Evolutionary conservation across 2,888 invertebrate genomes (phyloP).

Genomic region (Axea sp.): DNA sequence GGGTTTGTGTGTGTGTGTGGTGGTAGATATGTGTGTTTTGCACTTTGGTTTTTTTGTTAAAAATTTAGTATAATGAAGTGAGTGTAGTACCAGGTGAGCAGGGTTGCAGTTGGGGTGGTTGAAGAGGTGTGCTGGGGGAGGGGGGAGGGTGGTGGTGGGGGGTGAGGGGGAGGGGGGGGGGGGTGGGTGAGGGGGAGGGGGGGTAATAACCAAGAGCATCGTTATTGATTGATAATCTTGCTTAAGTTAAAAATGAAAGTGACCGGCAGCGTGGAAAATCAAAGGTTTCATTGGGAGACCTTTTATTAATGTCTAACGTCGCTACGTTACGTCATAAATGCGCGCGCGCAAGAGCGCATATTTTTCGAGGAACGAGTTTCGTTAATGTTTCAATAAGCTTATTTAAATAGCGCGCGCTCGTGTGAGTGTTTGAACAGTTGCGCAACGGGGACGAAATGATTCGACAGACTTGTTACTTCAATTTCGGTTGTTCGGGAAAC

Average conservation of each 20-base stretch:
- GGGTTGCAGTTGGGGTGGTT: too few species aligned
- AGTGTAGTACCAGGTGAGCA: too few species aligned
- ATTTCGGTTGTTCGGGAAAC: not conserved
- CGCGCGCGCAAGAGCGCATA: constrained; percentile 2
- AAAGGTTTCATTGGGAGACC: constrained; percentile 44
- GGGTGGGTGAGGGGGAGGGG: too few species aligned
- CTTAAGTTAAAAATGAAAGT: constrained; percentile 38
- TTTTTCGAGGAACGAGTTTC: constrained; percentile 37
- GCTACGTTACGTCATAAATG: constrained; percentile 27
- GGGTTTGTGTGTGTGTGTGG: too few species aligned
- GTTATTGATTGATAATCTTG: constrained; percentile 46
- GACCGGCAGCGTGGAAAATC: constrained; percentile 37
- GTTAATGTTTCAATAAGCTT: constrained; percentile 39
- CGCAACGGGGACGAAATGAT: constrained; percentile 11
- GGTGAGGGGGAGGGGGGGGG: too few species aligned
- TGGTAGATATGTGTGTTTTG: too few species aligned
- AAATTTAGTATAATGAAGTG: too few species aligned
- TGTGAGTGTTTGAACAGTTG: constrained; percentile 3
- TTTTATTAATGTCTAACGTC: constrained; percentile 51
- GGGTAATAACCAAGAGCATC: too few species aligned
- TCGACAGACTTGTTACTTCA: constrained; percentile 2
- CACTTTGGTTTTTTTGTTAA: too few species aligned
- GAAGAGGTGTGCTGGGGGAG: too few species aligned
- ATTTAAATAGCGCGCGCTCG: constrained; percentile 9
- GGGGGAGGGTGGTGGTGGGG: too few species aligned